Evolutionary conservation across 2,797 vertebrate species (phyloP), one percentile per base, ranked within the genome.

Genomic region (Centropyge bicolor): DNA sequence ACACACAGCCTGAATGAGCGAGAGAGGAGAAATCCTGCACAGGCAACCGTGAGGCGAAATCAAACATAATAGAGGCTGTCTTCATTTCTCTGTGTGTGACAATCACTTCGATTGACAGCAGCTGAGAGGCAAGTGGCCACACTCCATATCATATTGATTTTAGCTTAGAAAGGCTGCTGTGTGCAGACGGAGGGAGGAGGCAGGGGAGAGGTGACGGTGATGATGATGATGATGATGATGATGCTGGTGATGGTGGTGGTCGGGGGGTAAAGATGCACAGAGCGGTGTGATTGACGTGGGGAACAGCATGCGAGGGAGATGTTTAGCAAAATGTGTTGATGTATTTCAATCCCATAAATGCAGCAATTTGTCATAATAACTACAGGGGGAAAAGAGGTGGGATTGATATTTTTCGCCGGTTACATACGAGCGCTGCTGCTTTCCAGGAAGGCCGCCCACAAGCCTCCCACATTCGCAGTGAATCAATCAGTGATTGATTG

Each of bases 71-170:
- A 70, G 68, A 74, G 49, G 66, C 72, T 63, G 64, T 75, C 76
- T 56, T 77, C 52, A 51, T 78, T 70, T 80, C 40, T 70, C 12
- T 10, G 55, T 78, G 61, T 62, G 69, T 81, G 74, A 84, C 80
- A 82, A 74, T 86, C 59, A 49, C 56, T 74, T 49, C 4, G 57
- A 84, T 67, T 76, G 81, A 87, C 69, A 73, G 84, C 68, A 74
- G 81, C 84, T 74, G 83, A 84, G 85, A 86, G 76, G 64, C 72
- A 76, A 76, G 70, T 54, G 63, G 81, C 52, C 52, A 69, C 80
- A 80, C 74, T 87, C 70, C 72, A 82, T 76, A 76, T 73, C 63
- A 11, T 86, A 91, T 90, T 86, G 89, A 93, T 91, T 90, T 85
- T 65, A 79, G 74, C 81, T 90, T 70, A 75, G 76, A 62, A 72